Conservation (phyloP, 1,140 invertebrate species). For the Linepithema humile region DNA sequence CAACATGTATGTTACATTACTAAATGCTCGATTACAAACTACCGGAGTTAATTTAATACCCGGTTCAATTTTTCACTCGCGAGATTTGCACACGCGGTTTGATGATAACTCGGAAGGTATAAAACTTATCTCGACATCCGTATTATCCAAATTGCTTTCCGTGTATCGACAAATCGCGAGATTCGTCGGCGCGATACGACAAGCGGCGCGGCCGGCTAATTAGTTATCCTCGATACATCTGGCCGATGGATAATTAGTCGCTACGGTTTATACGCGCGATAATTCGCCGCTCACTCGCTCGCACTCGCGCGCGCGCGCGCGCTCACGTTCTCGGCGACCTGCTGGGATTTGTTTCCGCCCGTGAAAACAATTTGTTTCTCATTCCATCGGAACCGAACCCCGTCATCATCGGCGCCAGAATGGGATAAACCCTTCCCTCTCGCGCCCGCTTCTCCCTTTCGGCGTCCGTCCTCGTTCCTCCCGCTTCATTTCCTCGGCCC, state of each 20-base stretch:
- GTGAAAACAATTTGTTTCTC: slow-evolving; percentile 59
- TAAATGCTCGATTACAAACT: background rate
- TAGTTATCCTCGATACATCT: slow-evolving; percentile 57
- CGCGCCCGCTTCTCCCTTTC: slow-evolving; percentile 25
- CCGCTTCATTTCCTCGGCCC: slow-evolving; percentile 71
- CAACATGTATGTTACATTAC: background rate
- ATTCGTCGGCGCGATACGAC: slow-evolving; percentile 47
- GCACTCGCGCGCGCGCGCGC: too few species aligned
- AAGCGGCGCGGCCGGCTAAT: slow-evolving; percentile 48
- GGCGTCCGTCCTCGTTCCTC: slow-evolving; percentile 34
- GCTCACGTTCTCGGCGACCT: slow-evolving; percentile 40
- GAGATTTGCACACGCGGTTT: background rate
- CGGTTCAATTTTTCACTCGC: background rate
- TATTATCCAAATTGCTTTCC: background rate
- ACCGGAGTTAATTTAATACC: background rate
- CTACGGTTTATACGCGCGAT: slow-evolving; percentile 45
- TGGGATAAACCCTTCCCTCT: slow-evolving; percentile 48
- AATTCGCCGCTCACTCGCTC: slow-evolving; percentile 43
- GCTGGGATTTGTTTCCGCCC: slow-evolving; percentile 57
- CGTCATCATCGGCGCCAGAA: slow-evolving; percentile 54
- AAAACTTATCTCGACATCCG: background rate
- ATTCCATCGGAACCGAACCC: slow-evolving; percentile 52
- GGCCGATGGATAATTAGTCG: slow-evolving; percentile 56
- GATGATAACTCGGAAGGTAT: too few species aligned
- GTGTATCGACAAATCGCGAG: slow-evolving; percentile 44